Evolutionary conservation across 2,113 vertebrate genomes (phyloP).

Genomic region (Callopanchax toddi): DNA sequence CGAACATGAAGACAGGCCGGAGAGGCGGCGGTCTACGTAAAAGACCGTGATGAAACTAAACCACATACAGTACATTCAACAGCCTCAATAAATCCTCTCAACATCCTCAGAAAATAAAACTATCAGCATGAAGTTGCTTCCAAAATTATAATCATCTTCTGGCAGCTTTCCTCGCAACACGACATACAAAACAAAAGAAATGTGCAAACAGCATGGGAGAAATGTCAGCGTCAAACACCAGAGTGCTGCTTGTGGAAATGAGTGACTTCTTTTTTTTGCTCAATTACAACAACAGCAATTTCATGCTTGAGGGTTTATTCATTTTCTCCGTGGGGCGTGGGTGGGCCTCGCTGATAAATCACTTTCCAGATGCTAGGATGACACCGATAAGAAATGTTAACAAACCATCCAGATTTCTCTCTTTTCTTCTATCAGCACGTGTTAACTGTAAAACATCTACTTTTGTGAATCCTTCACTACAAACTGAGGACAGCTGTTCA

Average conservation of each 20-base stretch:
- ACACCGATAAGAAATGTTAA: constrained; percentile 51
- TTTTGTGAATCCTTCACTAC: background rate
- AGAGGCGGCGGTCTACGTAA: too few species aligned
- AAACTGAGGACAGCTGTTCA: background rate
- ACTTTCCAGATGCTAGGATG: constrained; percentile 44
- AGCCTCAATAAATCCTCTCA: constrained; percentile 30
- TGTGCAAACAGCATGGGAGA: constrained; percentile 35
- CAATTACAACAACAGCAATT: constrained; percentile 58
- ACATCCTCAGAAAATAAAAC: constrained; percentile 16
- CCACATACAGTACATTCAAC: constrained; percentile 28
- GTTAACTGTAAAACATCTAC: constrained; percentile 17
- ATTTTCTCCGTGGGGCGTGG: constrained; percentile 42
- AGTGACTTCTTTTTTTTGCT: constrained; percentile 50
- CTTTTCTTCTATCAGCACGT: constrained; percentile 2
- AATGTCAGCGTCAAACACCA: constrained; percentile 9
- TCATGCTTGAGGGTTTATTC: constrained; percentile 52
- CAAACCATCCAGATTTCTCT: constrained; percentile 6
- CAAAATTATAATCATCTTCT: constrained; percentile 33
- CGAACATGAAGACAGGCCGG: constrained; percentile 4
- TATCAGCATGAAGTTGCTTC: constrained; percentile 13
- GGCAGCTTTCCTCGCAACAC: constrained; percentile 18
- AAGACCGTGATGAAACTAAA: constrained; percentile 44
- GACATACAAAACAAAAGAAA: constrained; percentile 6
- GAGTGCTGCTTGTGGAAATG: constrained; percentile 16
- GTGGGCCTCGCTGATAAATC: constrained; percentile 49